Percentiles rank a stretch among this genome's conserved stretches.
Evolutionary conservation across 2,797 vertebrate genomes (phyloP).

Genomic region (Poecilia wingei): DNA sequence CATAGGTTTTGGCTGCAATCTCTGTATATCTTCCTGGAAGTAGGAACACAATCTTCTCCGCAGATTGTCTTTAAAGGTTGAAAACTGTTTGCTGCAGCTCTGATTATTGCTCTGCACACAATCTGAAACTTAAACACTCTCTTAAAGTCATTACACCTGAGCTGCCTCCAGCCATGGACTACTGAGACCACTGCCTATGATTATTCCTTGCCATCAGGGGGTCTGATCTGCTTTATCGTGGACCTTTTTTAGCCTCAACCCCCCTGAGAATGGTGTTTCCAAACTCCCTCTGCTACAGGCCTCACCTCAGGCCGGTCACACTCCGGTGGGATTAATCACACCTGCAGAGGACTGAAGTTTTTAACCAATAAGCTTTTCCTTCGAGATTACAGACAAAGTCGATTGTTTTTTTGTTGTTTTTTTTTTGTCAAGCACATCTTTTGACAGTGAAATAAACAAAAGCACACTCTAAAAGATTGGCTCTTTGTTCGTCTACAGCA

Average conservation of each 20-base stretch:
- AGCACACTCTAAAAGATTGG: conserved; percentile 14
- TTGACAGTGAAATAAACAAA: conserved; percentile 34
- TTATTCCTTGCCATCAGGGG: conserved; percentile 35
- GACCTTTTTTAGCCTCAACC: conserved; percentile 25
- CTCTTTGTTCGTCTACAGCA: background rate
- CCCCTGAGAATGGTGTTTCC: conserved; percentile 40
- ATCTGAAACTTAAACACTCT: conserved; percentile 24
- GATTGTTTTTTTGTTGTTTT: conserved; percentile 24
- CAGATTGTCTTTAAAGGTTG: conserved; percentile 4
- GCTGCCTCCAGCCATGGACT: conserved; percentile 26
- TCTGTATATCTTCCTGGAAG: background rate
- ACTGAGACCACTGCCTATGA: conserved; percentile 48
- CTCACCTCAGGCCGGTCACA: conserved; percentile 41
- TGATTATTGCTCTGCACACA: conserved; percentile 21
- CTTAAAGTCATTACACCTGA: conserved; percentile 30
- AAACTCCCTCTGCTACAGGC: conserved; percentile 29
- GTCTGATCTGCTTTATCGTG: conserved; percentile 32
- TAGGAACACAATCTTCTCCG: conserved; percentile 10
- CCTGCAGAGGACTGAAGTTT: conserved; percentile 24
- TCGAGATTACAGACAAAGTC: conserved; percentile 52
- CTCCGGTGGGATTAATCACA: conserved; percentile 57
- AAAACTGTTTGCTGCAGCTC: conserved; percentile 22
- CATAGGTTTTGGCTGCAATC: background rate
- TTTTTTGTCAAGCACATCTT: conserved; percentile 49
- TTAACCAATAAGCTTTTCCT: conserved; percentile 36